These are phyloP conservation scores for Achroia grisella DNA, from an alignment of 1,140 invertebrate species.

Conservation along the genomic window DNA sequence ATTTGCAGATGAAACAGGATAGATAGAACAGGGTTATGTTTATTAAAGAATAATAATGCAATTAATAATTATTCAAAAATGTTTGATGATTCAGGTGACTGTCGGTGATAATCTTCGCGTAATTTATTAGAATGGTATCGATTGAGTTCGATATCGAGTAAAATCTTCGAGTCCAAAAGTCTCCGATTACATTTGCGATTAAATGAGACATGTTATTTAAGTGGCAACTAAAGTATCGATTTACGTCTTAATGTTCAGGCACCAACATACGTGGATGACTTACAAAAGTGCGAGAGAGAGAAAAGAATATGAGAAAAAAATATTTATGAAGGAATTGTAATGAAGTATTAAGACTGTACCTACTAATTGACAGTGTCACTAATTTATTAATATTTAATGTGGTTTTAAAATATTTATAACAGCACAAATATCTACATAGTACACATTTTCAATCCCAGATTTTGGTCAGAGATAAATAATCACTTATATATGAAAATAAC, in stretches of 20 bases:
- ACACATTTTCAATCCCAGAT: too few species aligned
- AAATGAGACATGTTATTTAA: slow-evolving; percentile 11
- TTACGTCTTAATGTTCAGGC: slow-evolving; percentile 12
- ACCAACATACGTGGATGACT: slow-evolving; percentile 1
- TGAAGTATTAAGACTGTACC: slow-evolving; percentile 8
- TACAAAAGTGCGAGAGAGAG: slow-evolving; percentile 10
- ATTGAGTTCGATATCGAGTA: slow-evolving; percentile 3
- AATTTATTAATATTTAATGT: too few species aligned
- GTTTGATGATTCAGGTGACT: too few species aligned
- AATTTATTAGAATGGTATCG: not conserved
- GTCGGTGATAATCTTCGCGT: not conserved
- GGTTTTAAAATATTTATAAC: too few species aligned
- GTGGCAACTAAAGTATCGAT: slow-evolving; percentile 14
- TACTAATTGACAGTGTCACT: too few species aligned
- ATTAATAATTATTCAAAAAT: too few species aligned
- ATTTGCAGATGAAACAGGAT: too few species aligned
- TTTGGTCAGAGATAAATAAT: too few species aligned
- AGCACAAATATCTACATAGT: too few species aligned
- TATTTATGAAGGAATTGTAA: not conserved
- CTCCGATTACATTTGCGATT: slow-evolving; percentile 9
- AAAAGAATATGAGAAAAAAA: not conserved
- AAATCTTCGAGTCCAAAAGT: not conserved
- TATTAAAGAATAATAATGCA: too few species aligned
- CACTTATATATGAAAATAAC: too few species aligned
- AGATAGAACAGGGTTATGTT: too few species aligned